These are phyloP conservation scores for Tupaia tana DNA, from an alignment of 2,113 vertebrate species.

Conservation along the genomic window DNA sequence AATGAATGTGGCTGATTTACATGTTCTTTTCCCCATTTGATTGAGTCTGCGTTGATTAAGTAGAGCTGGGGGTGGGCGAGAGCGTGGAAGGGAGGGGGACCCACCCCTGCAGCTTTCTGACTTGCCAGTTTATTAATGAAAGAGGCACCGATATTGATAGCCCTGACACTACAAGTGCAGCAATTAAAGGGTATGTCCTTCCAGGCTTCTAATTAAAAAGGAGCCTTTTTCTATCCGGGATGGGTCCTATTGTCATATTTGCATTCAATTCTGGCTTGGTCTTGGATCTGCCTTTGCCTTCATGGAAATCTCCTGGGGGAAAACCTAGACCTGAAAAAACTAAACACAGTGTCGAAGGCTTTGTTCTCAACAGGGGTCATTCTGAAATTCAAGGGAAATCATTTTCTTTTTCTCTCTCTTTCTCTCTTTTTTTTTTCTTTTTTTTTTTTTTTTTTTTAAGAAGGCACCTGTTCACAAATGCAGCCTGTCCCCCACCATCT, in stretches of 20 bases:
- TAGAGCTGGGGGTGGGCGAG: slow-evolving; percentile 79
- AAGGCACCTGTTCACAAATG: slow-evolving; percentile 28
- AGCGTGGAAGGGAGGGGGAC: slow-evolving; percentile 53
- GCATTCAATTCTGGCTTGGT: slow-evolving; percentile 71
- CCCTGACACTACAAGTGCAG: slow-evolving; percentile 86
- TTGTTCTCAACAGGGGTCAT: slow-evolving; percentile 70
- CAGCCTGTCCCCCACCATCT: not conserved
- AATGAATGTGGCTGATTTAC: slow-evolving; percentile 88
- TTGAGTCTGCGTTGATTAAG: slow-evolving; percentile 89
- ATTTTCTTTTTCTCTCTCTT: no score
- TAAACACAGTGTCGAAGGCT: slow-evolving; percentile 70
- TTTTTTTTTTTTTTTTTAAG: not conserved
- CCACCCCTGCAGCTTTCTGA: slow-evolving; percentile 84
- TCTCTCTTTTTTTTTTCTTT: no score
- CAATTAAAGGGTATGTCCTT: slow-evolving; percentile 89
- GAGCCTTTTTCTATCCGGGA: slow-evolving; percentile 81
- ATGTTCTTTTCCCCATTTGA: slow-evolving; percentile 87
- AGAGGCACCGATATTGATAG: slow-evolving; percentile 88
- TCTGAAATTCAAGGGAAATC: slow-evolving; percentile 48
- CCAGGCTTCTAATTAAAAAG: slow-evolving; percentile 86
- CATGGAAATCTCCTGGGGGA: slow-evolving; percentile 66
- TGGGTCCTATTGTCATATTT: slow-evolving; percentile 80
- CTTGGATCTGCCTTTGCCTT: slow-evolving; percentile 64
- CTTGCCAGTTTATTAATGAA: slow-evolving; percentile 91
- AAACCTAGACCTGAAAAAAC: slow-evolving; percentile 71